These are phyloP conservation scores for Pseudolycoriella hygida DNA, from an alignment of 2,888 invertebrate species.

Conservation along the genomic window DNA sequence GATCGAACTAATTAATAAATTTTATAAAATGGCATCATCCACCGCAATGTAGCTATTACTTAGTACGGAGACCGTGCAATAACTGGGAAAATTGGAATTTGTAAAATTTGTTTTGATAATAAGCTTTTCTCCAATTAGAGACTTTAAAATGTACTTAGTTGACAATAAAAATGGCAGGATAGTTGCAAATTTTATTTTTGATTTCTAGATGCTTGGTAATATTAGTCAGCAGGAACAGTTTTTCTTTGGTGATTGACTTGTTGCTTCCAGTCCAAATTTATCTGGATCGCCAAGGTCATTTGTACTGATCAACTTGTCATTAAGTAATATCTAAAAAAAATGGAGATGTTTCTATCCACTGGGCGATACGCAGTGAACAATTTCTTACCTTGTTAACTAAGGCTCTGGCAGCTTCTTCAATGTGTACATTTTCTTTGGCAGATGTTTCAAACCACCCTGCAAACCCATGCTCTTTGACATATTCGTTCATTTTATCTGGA, in stretches of 20 bases:
- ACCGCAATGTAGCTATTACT: no score
- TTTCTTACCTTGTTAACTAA: conserved; percentile 69
- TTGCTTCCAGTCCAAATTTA: conserved; percentile 42
- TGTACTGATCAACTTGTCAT: conserved; percentile 55
- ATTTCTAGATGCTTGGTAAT: background rate
- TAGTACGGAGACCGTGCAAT: no score
- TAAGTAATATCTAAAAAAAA: conserved; percentile 49
- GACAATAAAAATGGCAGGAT: background rate
- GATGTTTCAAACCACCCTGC: conserved; percentile 93
- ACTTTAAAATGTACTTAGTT: no score
- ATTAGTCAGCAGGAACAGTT: conserved; percentile 13
- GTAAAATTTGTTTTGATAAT: no score
- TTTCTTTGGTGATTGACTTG: conserved; percentile 17
- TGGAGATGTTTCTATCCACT: conserved; percentile 7
- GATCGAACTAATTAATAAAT: no score
- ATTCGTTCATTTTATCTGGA: conserved; percentile 76
- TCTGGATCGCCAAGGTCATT: conserved; percentile 51
- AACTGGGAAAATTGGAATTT: no score
- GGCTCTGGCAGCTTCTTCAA: conserved; percentile 84
- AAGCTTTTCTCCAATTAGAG: no score
- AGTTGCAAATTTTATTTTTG: background rate
- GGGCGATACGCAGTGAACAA: background rate
- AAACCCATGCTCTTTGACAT: conserved; percentile 82
- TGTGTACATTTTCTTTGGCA: conserved; percentile 89
- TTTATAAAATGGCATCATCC: no score